Percentiles rank a stretch among this genome's conserved stretches.
Conservation (phyloP, 2,113 vertebrate genomes). For the Rhynchopsitta pachyrhyncha region DNA sequence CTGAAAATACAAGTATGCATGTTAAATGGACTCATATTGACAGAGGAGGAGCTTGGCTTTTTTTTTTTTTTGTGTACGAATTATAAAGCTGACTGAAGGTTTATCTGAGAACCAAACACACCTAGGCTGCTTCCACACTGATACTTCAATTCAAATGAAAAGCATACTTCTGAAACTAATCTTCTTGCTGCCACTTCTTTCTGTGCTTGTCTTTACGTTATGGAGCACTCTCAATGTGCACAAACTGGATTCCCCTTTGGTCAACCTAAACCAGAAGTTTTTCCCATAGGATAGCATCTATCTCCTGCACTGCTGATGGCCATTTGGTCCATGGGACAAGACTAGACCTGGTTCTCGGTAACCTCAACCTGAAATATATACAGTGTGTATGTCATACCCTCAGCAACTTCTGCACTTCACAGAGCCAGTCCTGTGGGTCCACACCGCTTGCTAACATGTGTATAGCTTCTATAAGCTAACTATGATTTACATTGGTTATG, state of each 20-base stretch:
- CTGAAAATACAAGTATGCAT: background rate
- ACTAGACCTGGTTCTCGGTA: background rate
- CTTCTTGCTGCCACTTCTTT: background rate
- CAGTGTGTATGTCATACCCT: background rate
- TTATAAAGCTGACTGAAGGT: background rate
- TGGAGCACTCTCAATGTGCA: background rate
- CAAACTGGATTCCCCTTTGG: background rate
- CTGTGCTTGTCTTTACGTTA: rapidly evolving
- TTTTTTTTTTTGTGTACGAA: background rate
- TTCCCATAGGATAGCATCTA: background rate
- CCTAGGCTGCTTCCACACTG: background rate
- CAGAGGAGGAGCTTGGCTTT: background rate
- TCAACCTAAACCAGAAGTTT: background rate
- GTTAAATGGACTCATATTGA: background rate
- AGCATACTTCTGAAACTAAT: background rate
- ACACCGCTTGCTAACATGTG: background rate
- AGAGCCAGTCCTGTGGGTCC: background rate
- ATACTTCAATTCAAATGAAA: background rate
- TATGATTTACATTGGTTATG: background rate
- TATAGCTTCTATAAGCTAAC: background rate
- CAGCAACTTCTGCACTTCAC: background rate
- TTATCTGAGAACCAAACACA: background rate
- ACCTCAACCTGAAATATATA: background rate
- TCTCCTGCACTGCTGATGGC: background rate
- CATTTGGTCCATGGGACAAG: background rate